These are phyloP conservation scores for crab-eating macaque (Macaca fascicularis) DNA, from an alignment of 2,113 vertebrate genomes.

Conservation along the genomic window T2T-MFA8v1.1 NC_088394.1:46829001-46829500, in stretches of 20 bases:
- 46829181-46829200: neutral
- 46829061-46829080: neutral
- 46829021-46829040: neutral
- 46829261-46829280: neutral
- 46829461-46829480: neutral
- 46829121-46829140: neutral
- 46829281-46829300: conserved; percentile 1
- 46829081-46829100: neutral
- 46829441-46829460: neutral
- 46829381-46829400: neutral
- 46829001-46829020: neutral
- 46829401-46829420: neutral
- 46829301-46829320: neutral
- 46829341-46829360: neutral
- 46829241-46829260: neutral
- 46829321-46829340: neutral
- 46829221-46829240: neutral
- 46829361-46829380: neutral
- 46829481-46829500: no score
- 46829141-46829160: neutral
- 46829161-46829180: neutral
- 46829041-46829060: neutral
- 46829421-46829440: neutral
- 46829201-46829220: neutral
- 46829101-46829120: neutral